A percentile compares a stretch with the other conserved stretches of the same genome.
These are phyloP conservation scores for Cryptocephalus primarius DNA, from an alignment of 2,888 invertebrate species.

Conservation along the genomic window DNA sequence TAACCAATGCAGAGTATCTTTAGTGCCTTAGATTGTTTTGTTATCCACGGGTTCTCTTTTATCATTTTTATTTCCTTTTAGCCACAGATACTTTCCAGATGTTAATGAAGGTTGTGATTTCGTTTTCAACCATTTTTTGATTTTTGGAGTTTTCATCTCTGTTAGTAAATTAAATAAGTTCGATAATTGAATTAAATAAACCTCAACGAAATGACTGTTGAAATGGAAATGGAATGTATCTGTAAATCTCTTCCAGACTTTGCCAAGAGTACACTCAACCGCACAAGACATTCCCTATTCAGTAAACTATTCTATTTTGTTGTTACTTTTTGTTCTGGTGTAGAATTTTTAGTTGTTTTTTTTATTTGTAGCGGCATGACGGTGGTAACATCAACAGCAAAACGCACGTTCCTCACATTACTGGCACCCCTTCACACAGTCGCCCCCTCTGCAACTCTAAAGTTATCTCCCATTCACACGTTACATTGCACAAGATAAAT, in stretches of 20 bases:
- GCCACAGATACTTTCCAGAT: too few relatives aligned
- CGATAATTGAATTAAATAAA: too few relatives aligned
- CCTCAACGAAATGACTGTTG: too few relatives aligned
- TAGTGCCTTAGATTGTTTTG: not conserved
- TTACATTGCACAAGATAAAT: constrained; percentile 7
- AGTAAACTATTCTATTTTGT: not conserved
- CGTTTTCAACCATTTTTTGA: too few relatives aligned
- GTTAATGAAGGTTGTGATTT: too few relatives aligned
- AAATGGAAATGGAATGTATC: too few relatives aligned
- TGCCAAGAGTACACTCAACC: too few relatives aligned
- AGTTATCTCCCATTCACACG: constrained; percentile 8
- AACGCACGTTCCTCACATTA: constrained; percentile 20
- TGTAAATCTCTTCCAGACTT: too few relatives aligned
- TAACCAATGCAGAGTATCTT: constrained; percentile 3
- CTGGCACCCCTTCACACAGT: constrained; percentile 25
- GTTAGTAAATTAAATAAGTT: too few relatives aligned
- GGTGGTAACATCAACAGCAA: constrained; percentile 21
- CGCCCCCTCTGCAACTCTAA: constrained; percentile 8
- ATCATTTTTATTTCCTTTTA: not conserved
- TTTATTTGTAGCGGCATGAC: constrained; percentile 34
- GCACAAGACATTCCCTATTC: too few relatives aligned
- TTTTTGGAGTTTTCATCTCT: too few relatives aligned
- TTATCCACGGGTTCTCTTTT: constrained; percentile 3
- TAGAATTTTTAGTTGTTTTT: constrained; percentile 21
- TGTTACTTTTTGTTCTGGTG: constrained; percentile 7